Percentiles rank a stretch among this genome's conserved stretches.
These are phyloP conservation scores for Istiophorus platypterus DNA, from an alignment of 2,113 vertebrate species.

Conservation along the genomic window DNA sequence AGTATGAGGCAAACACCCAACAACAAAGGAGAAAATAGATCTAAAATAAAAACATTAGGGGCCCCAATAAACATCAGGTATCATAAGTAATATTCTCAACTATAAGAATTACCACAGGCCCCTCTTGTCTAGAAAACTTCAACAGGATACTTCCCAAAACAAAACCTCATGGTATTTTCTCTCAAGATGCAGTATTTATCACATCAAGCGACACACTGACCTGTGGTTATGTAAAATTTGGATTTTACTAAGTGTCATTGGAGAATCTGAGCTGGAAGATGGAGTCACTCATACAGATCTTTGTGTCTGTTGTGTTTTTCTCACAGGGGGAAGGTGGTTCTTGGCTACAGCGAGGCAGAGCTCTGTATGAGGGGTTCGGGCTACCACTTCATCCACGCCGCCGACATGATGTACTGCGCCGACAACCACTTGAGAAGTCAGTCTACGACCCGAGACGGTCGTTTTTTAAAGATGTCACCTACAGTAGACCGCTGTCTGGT, in stretches of 20 bases:
- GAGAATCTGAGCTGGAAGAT: background rate
- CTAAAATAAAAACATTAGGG: background rate
- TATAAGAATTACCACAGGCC: too few relatives aligned
- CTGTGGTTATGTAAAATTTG: too few relatives aligned
- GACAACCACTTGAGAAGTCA: constrained; percentile 85
- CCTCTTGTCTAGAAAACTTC: too few relatives aligned
- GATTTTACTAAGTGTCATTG: too few relatives aligned
- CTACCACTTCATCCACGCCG: constrained; percentile 86
- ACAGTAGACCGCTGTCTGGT: background rate
- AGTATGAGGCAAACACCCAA: too few relatives aligned
- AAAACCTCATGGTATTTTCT: too few relatives aligned
- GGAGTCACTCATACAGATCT: background rate
- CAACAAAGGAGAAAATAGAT: background rate
- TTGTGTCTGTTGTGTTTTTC: background rate
- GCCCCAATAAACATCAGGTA: too few relatives aligned
- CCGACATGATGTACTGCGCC: constrained; percentile 87
- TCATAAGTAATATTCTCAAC: too few relatives aligned
- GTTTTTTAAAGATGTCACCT: background rate
- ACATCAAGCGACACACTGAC: too few relatives aligned
- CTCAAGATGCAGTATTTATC: too few relatives aligned
- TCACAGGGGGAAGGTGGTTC: constrained; percentile 80
- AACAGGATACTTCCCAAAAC: too few relatives aligned
- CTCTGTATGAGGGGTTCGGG: constrained; percentile 81
- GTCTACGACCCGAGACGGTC: too few relatives aligned
- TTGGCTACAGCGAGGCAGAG: constrained; percentile 86